Percentiles rank a stretch among this genome's conserved stretches.
Conservation (phyloP, 2,113 vertebrate genomes). For the Labrus mixtus region DNA sequence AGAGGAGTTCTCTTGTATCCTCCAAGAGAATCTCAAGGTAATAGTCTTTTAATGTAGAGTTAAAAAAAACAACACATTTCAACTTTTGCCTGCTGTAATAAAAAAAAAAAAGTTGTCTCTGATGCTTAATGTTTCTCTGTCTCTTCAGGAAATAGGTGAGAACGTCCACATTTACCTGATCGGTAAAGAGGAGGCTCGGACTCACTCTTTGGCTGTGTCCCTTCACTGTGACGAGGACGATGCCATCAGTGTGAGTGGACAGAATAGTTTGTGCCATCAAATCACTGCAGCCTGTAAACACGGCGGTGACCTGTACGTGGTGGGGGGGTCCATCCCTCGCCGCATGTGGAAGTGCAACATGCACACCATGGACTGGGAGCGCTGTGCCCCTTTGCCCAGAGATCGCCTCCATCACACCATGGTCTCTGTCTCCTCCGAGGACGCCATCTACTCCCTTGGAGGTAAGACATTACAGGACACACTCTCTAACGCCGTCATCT, state of each 20-base stretch:
- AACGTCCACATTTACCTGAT: slow-evolving; percentile 99
- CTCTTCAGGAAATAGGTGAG: slow-evolving; percentile 94
- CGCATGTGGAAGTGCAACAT: slow-evolving; percentile 99
- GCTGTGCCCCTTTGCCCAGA: slow-evolving; percentile 94
- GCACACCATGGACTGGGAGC: slow-evolving; percentile 98
- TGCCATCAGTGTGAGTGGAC: slow-evolving; percentile 93
- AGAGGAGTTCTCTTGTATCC: slow-evolving; percentile 89
- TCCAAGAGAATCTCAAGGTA: slow-evolving; percentile 95
- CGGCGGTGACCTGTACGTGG: slow-evolving; percentile 94
- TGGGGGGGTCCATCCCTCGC: slow-evolving; percentile 96
- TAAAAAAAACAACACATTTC: not conserved
- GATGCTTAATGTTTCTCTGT: not conserved
- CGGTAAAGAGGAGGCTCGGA: slow-evolving; percentile 95
- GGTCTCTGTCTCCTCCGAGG: slow-evolving; percentile 91
- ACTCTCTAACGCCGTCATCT: slow-evolving; percentile 95
- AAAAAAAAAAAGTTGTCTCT: no score
- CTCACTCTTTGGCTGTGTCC: slow-evolving; percentile 94
- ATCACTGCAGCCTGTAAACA: slow-evolving; percentile 99
- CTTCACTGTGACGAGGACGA: slow-evolving; percentile 96
- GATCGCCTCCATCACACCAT: slow-evolving; percentile 97
- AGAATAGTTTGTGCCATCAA: slow-evolving; percentile 98
- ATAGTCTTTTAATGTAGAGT: not conserved
- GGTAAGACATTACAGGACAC: slow-evolving; percentile 97
- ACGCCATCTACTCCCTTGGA: slow-evolving; percentile 95
- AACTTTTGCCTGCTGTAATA: no score